Base-by-base conservation (phyloP, 2,797 vertebrate species). In the Falco cherrug region DNA sequence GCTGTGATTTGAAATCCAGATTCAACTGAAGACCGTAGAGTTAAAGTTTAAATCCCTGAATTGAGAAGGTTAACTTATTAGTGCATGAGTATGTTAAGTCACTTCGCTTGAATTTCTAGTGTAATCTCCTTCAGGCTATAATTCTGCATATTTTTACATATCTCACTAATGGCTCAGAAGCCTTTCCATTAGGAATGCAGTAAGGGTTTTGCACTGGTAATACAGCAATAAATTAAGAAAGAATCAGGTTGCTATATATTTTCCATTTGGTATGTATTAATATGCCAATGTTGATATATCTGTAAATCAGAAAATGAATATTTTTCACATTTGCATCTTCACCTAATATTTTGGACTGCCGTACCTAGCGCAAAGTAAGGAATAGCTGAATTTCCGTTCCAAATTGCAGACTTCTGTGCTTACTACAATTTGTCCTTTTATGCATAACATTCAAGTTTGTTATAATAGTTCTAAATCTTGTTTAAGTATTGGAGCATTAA, bases 101-200 rank as follows among this genome's bases (percentile, higher is more conserved):
- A 87, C 82, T 97, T 97, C 37, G 33, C 92, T 86, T 96, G 88
- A 95, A 88, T 97, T 96, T 97, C 65, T 84, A 87, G 51, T 88
- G 39, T 97, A 96, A 97, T 97, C 93, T 97, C 84, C 96, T 97
- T 96, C 70, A 68, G 91, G 97, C 93, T 95, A 93, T 93, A 97
- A 95, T 97, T 97, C 91, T 97, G 95, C 94, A 97, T 97, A 96
- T 96, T 97, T 98, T 97, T 98, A 82, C 95, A 97, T 97, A 96
- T 97, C 79, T 97, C 71, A 89, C 76, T 93, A 96, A 87, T 78
- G 79, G 77, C 82, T 97, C 39, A 92, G 91, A 97, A 97, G 28
- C 63, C 56, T 96, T 96, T 94, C 67, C 69, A 81, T 90, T 96
- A 97, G 71, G 22, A 93, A 95, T 93, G 37, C 85, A 90, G 59